Evolutionary conservation across 2,888 invertebrate genomes (phyloP).

Genomic region (Urechis unicinctus): DNA sequence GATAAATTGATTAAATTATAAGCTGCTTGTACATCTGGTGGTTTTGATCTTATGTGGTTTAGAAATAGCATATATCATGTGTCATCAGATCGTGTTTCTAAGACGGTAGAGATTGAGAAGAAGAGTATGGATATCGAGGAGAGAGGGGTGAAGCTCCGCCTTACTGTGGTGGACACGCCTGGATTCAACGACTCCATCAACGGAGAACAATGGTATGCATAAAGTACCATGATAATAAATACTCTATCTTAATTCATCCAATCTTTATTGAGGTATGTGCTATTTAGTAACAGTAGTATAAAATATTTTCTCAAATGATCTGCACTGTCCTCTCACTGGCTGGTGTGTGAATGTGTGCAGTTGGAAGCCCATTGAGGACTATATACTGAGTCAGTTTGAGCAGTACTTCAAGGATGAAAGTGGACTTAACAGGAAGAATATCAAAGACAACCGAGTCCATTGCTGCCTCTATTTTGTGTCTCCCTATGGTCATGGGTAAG

Average conservation of each 20-base stretch:
- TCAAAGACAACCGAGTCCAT: constrained; percentile 93
- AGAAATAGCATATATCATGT: too few species aligned
- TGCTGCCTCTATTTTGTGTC: constrained; percentile 62
- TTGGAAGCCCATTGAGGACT: constrained; percentile 87
- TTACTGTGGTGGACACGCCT: constrained; percentile 49
- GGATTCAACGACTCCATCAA: constrained; percentile 50
- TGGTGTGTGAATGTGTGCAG: constrained; percentile 57
- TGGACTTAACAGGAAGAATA: constrained; percentile 90
- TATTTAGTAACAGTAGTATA: too few species aligned
- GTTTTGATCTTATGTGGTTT: neutral
- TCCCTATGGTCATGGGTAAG: constrained; percentile 55
- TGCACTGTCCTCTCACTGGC: too few species aligned
- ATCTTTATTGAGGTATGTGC: too few species aligned
- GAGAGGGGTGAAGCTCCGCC: constrained; percentile 47
- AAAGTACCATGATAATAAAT: too few species aligned
- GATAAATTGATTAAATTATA: too few species aligned
- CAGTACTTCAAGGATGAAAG: constrained; percentile 69
- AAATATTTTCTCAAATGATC: too few species aligned
- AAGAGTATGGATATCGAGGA: constrained; percentile 64
- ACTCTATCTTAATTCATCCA: neutral
- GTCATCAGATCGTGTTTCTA: constrained; percentile 72
- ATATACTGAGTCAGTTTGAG: constrained; percentile 90
- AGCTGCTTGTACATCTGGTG: constrained; percentile 1
- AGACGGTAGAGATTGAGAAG: constrained; percentile 88
- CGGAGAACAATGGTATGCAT: constrained; percentile 40